phyloP scores from a whole-genome alignment of 2,888 invertebrate species.

The Dermolepida albohirtum region DNA sequence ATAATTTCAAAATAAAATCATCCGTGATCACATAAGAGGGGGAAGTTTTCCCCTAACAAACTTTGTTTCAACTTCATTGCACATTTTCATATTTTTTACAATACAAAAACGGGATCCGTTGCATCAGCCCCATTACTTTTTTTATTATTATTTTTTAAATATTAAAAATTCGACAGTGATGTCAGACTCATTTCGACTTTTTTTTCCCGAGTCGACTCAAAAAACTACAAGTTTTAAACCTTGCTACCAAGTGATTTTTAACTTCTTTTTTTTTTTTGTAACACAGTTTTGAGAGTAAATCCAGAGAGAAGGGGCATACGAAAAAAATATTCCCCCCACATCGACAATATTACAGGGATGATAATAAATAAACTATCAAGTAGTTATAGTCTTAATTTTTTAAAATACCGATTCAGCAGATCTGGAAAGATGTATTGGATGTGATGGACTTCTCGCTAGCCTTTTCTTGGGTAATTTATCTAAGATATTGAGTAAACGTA shows the following conservation, averaged over 20 bases:
- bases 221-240: slow-evolving; percentile 25
- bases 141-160: not conserved
- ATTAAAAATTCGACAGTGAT: slow-evolving; percentile 32
- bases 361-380: slow-evolving; percentile 17
- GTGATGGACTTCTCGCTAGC: slow-evolving; percentile 96
- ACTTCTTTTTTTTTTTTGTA: slow-evolving; percentile 23
- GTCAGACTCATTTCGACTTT: slow-evolving; percentile 20
- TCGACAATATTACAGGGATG: slow-evolving; percentile 17
- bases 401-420: slow-evolving; percentile 96
- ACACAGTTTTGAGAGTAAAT: slow-evolving; percentile 34
- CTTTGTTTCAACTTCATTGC: slow-evolving; percentile 22
- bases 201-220: slow-evolving; percentile 22
- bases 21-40: slow-evolving; percentile 17
- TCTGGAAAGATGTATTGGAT: slow-evolving; percentile 95
- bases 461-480: slow-evolving; percentile 95
- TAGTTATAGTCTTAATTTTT: slow-evolving; percentile 48
- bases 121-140: slow-evolving; percentile 23
- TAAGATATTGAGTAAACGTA: slow-evolving; percentile 83
- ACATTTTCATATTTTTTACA: slow-evolving; percentile 16
- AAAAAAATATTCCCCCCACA: slow-evolving; percentile 12
- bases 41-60: not conserved
- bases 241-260: slow-evolving; percentile 19
- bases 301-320: not conserved
- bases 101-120: slow-evolving; percentile 20
- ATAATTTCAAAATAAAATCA: slow-evolving; percentile 12